Evolutionary conservation across 2,113 vertebrate species (phyloP).

Genomic region (Rhinopomastus cyanomelas): DNA sequence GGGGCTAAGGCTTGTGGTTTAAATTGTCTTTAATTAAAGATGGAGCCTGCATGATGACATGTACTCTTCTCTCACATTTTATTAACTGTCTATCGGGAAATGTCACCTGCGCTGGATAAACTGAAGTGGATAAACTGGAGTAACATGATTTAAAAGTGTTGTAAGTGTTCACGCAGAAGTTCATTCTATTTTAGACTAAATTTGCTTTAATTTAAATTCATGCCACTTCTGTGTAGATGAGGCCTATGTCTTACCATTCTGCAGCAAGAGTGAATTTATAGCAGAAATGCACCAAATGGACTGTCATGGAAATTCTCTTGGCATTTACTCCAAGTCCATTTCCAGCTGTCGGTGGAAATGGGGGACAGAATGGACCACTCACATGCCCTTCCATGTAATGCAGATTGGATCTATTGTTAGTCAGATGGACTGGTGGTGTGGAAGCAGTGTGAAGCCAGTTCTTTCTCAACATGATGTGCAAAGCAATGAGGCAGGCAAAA

Average conservation of each 20-base stretch:
- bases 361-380: slow-evolving; percentile 30
- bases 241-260: slow-evolving; percentile 24
- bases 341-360: slow-evolving; percentile 51
- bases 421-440: slow-evolving; percentile 64
- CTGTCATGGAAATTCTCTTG: slow-evolving; percentile 55
- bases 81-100: neutral
- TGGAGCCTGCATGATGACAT: neutral
- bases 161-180: neutral
- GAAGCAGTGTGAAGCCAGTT: slow-evolving; percentile 66
- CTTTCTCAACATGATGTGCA: slow-evolving; percentile 56
- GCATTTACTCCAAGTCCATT: slow-evolving; percentile 38
- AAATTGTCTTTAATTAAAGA: neutral
- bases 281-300: slow-evolving; percentile 40
- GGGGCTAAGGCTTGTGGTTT: neutral
- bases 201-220: slow-evolving; percentile 47
- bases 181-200: slow-evolving; percentile 37
- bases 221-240: slow-evolving; percentile 3
- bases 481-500: slow-evolving; percentile 60
- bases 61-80: neutral
- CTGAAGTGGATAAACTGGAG: neutral
- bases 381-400: slow-evolving; percentile 44
- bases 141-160: neutral
- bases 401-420: slow-evolving; percentile 64
- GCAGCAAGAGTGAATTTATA: slow-evolving; percentile 16
- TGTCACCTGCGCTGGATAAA: neutral